These are phyloP conservation scores for Synergus laeviventris DNA, from an alignment of 2,888 invertebrate species.

Conservation along the genomic window DNA sequence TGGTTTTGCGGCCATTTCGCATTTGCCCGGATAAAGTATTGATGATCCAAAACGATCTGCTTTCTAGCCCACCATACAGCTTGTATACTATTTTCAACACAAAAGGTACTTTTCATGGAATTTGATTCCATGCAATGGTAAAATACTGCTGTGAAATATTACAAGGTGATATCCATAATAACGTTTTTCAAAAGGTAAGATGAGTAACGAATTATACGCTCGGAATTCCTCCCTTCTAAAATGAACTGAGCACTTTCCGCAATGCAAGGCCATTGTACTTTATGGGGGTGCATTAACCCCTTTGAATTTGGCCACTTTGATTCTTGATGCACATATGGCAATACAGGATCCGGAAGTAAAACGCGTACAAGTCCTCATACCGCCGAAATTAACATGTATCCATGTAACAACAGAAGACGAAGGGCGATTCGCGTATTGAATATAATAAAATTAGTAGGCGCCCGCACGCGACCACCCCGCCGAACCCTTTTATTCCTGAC, in stretches of 20 bases:
- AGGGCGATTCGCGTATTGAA: constrained; percentile 28
- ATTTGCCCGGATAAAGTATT: constrained; percentile 69
- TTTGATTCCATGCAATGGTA: neutral
- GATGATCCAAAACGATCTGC: constrained; percentile 58
- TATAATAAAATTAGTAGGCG: constrained; percentile 24
- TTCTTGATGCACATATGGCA: constrained; percentile 22
- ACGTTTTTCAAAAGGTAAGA: neutral
- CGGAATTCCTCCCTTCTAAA: neutral
- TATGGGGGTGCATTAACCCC: constrained; percentile 25
- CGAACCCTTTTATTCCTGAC: neutral
- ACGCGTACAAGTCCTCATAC: constrained; percentile 18
- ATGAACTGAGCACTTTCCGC: neutral
- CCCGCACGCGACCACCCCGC: constrained; percentile 27
- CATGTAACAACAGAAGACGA: constrained; percentile 16
- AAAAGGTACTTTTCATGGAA: neutral
- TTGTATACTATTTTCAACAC: neutral
- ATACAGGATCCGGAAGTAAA: constrained; percentile 38
- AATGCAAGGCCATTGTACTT: constrained; percentile 1
- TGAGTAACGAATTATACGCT: too few species aligned
- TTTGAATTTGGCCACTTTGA: constrained; percentile 10
- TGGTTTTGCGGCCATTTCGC: constrained; percentile 69
- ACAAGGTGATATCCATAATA: neutral
- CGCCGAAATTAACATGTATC: constrained; percentile 1
- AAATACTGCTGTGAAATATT: neutral
- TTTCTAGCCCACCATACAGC: constrained; percentile 33